Evolutionary conservation across 2,797 vertebrate genomes (phyloP).

Genomic region (Melanotaenia trifasciata): DNA sequence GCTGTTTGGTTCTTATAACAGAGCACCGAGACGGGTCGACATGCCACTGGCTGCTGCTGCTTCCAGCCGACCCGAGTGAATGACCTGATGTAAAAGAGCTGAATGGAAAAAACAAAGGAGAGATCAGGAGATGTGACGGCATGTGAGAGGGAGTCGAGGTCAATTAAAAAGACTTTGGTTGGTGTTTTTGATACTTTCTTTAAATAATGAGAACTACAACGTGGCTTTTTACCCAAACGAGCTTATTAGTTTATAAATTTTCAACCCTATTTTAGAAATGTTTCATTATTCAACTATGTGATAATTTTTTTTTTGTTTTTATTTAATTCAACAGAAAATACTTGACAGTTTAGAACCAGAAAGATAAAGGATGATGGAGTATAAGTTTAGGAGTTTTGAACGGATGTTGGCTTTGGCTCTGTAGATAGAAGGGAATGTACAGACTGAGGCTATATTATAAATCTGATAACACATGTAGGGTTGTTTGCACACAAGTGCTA

Average conservation of each 20-base stretch:
- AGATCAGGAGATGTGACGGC: background rate
- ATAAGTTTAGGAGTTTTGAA: too few species aligned
- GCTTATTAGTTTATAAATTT: background rate
- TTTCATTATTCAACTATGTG: background rate
- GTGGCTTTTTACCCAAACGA: conserved; percentile 11
- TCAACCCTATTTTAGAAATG: background rate
- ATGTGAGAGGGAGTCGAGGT: conserved; percentile 15
- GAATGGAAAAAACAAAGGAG: conserved; percentile 13
- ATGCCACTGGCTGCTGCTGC: conserved; percentile 27
- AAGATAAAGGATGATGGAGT: too few species aligned
- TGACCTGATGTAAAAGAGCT: conserved; percentile 47
- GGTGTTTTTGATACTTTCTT: background rate
- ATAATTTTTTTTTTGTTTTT: background rate
- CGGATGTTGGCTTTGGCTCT: too few species aligned
- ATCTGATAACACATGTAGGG: too few species aligned
- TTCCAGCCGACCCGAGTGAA: conserved; percentile 38
- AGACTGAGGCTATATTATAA: too few species aligned
- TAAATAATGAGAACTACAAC: background rate
- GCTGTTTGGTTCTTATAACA: conserved; percentile 46
- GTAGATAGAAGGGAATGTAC: too few species aligned
- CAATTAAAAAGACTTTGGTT: conserved; percentile 27
- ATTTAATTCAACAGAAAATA: too few species aligned
- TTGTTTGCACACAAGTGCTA: too few species aligned
- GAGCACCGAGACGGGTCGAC: conserved; percentile 7
- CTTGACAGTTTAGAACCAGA: too few species aligned